A percentile compares a stretch with the other conserved stretches of the same genome.
phyloP scores from a whole-genome alignment of 2,113 vertebrate genomes.

The Verasper variegatus region DNA sequence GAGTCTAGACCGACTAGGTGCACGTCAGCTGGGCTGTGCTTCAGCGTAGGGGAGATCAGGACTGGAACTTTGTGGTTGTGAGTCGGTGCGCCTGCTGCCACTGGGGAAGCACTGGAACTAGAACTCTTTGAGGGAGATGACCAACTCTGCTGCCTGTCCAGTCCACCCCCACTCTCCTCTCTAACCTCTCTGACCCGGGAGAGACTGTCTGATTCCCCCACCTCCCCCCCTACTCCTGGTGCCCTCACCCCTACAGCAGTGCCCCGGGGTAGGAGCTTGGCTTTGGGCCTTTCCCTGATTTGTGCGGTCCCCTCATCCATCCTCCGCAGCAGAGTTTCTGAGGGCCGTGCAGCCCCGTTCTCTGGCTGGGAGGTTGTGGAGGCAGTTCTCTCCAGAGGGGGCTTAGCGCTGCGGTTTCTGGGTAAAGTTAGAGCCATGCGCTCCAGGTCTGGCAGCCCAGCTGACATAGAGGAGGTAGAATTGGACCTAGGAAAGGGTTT shows the following conservation, averaged over 20 bases:
- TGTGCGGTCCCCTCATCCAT: constrained; percentile 90
- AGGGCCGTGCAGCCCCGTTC: constrained; percentile 85
- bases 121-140: constrained; percentile 89
- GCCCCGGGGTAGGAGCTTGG: constrained; percentile 91
- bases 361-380: constrained; percentile 94
- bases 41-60: constrained; percentile 95
- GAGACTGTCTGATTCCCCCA: constrained; percentile 67
- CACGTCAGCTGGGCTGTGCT: constrained; percentile 91
- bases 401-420: constrained; percentile 93
- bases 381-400: constrained; percentile 92
- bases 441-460: constrained; percentile 96
- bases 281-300: constrained; percentile 93
- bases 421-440: constrained; percentile 97
- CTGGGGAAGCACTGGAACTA: constrained; percentile 78
- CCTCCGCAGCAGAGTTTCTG: constrained; percentile 84
- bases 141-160: constrained; percentile 88
- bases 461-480: constrained; percentile 99
- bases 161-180: constrained; percentile 82
- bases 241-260: constrained; percentile 71
- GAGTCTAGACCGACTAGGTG: constrained; percentile 97
- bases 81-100: constrained; percentile 72
- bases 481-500: constrained; percentile 98
- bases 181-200: constrained; percentile 80
- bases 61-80: constrained; percentile 99
- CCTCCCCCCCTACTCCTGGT: constrained; percentile 81